Conservation (phyloP, 1,140 invertebrate genomes). For the Thaumatotibia leucotreta region DNA sequence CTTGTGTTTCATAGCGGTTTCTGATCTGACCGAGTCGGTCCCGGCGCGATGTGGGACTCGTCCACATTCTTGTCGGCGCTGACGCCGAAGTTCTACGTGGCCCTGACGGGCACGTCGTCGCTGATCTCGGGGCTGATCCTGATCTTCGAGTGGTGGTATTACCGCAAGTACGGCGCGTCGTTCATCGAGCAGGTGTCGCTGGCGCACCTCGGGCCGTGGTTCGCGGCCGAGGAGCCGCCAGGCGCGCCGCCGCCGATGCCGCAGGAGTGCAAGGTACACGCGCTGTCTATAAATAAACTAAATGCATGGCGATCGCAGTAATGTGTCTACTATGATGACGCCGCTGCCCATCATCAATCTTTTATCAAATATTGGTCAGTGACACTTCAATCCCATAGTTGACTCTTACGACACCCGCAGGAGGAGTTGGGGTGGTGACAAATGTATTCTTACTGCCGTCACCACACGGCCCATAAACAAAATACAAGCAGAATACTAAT, state of each 20-base stretch:
- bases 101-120: constrained; percentile 97
- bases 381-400: too few relatives aligned
- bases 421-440: too few relatives aligned
- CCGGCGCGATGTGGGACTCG: constrained; percentile 84
- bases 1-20: background rate
- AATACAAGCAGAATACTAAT: too few relatives aligned
- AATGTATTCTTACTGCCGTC: too few relatives aligned
- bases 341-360: too few relatives aligned
- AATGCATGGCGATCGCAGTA: too few relatives aligned
- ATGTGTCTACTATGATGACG: too few relatives aligned
- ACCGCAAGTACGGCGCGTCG: constrained; percentile 98
- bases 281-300: constrained; percentile 87
- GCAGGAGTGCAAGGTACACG: constrained; percentile 59
- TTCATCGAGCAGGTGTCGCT: constrained; percentile 98
- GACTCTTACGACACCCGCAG: too few relatives aligned
- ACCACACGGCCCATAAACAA: too few relatives aligned
- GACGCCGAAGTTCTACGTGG: constrained; percentile 99
- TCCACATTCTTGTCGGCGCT: constrained; percentile 97
- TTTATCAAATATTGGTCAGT: too few relatives aligned
- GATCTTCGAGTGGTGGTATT: constrained; percentile 99
- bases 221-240: constrained; percentile 83
- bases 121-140: constrained; percentile 98
- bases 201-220: constrained; percentile 95
- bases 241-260: constrained; percentile 26
- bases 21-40: background rate